Evolutionary conservation across 2,888 invertebrate genomes (phyloP), one percentile per base, ranked within the genome.

Genomic region (Diaperis boleti): DNA sequence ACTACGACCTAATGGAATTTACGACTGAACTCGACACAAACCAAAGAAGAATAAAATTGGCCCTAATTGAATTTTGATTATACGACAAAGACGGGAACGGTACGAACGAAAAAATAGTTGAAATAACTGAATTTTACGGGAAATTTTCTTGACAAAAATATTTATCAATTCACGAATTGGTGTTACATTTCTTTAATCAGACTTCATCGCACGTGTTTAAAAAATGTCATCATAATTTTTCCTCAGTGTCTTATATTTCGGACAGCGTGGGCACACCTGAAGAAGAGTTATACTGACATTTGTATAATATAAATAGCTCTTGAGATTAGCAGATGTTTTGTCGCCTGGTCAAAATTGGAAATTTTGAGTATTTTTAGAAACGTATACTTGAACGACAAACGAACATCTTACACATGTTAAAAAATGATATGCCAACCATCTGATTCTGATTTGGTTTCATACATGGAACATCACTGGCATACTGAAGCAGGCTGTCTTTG

Each of bases 21-120:
- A 39, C 14, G 52, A 52, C 26, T 5, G 26, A 15, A 29, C 17
- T 39, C 52, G 41, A 8, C 41, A 10, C 41, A 42, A 42, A 42
- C 17, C 18, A 20, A 42, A 42, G 18, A 42, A 39, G 33, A 35
- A 35, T 37, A 37, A 31, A 50, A 50, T 22, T 35, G 13, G 8
- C 10, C 37, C 15, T 39, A 52, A 52, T 52, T 52, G 37, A 17
- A 35, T 52, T 52, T 52, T 35, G 52, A 52, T 52, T 45, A 52
- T 42, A 10, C 41, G 22, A 14, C 22, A 8, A 20, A 45, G 45
- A 45, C 35, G 8, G 33, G 49, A 35, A 49, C 15, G 35, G 33
- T 15, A n/a, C 11, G 47, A 3, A 6, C n/a, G 35, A 45, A 29
- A 45, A 49, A 20, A n/a, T n/a, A n/a, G n/a, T n/a, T n/a, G 49